Conservation (phyloP, 2,888 invertebrate species). For the Brenthis hecate region DNA sequence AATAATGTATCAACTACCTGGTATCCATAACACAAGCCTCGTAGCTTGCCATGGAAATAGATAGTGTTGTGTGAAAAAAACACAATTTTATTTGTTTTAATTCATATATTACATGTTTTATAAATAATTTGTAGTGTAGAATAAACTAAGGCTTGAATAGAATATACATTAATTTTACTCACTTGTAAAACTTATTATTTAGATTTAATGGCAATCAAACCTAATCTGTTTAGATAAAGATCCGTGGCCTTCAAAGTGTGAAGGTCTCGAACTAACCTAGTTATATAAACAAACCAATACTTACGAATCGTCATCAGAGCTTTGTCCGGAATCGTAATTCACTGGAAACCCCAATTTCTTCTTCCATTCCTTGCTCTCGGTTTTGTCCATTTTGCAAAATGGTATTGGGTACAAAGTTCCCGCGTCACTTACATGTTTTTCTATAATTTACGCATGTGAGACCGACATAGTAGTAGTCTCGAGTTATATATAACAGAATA, state of each 20-base stretch:
- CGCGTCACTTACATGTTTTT: constrained; percentile 40
- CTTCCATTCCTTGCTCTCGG: constrained; percentile 76
- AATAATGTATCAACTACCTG: too few species aligned
- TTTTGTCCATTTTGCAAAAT: constrained; percentile 57
- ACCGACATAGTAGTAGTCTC: constrained; percentile 10
- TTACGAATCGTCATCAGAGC: constrained; percentile 78
- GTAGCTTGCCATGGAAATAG: too few species aligned
- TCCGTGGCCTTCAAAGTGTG: constrained; percentile 31
- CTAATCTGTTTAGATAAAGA: constrained; percentile 12
- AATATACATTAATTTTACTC: background rate
- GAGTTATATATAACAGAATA: background rate
- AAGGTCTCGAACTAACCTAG: constrained; percentile 21
- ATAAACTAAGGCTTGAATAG: background rate
- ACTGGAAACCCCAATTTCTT: constrained; percentile 74
- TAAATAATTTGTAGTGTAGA: too few species aligned
- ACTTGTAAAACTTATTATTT: background rate
- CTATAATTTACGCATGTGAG: constrained; percentile 23
- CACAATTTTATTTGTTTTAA: too few species aligned
- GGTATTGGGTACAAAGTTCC: constrained; percentile 25
- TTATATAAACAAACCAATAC: constrained; percentile 44
- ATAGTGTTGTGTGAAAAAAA: too few species aligned
- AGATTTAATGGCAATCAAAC: constrained; percentile 2
- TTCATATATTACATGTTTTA: too few species aligned
- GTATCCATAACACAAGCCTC: too few species aligned
- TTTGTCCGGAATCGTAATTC: constrained; percentile 75